Percentiles rank a stretch among this genome's conserved stretches.
These are phyloP conservation scores for Pararge aegeria DNA, from an alignment of 1,140 invertebrate species.

Conservation along the genomic window DNA sequence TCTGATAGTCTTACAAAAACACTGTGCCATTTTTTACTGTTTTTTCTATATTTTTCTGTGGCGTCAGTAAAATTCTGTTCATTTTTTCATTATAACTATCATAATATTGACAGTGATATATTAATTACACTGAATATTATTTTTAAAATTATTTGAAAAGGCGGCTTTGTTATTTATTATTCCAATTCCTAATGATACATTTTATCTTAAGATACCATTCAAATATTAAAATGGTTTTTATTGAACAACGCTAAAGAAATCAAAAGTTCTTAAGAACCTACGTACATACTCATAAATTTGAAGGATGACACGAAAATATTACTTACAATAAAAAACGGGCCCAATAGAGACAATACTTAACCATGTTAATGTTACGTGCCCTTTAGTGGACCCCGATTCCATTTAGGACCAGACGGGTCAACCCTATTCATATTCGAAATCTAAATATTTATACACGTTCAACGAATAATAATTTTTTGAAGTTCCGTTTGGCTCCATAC, in stretches of 20 bases:
- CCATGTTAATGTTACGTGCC: slow-evolving; percentile 34
- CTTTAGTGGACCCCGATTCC: slow-evolving; percentile 37
- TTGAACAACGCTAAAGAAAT: background rate
- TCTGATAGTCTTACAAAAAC: no score
- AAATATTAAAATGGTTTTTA: no score
- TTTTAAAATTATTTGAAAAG: no score
- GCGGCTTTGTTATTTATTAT: no score
- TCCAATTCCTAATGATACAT: no score
- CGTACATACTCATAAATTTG: background rate
- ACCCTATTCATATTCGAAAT: slow-evolving; percentile 47
- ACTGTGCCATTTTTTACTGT: no score
- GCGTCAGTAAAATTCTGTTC: no score
- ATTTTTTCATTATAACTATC: no score
- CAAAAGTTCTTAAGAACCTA: background rate
- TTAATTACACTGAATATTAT: no score
- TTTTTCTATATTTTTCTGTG: no score
- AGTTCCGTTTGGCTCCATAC: slow-evolving; percentile 29
- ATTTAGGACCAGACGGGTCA: slow-evolving; percentile 47
- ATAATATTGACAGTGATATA: no score
- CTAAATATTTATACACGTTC: slow-evolving; percentile 54
- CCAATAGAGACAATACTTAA: slow-evolving; percentile 11
- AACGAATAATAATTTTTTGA: slow-evolving; percentile 38
- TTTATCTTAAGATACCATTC: no score
- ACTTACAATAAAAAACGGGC: background rate
- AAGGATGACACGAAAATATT: background rate